Percentiles rank a stretch among this genome's conserved stretches.
Conservation (phyloP, 2,888 invertebrate genomes). For the Drosophila koepferae region DNA sequence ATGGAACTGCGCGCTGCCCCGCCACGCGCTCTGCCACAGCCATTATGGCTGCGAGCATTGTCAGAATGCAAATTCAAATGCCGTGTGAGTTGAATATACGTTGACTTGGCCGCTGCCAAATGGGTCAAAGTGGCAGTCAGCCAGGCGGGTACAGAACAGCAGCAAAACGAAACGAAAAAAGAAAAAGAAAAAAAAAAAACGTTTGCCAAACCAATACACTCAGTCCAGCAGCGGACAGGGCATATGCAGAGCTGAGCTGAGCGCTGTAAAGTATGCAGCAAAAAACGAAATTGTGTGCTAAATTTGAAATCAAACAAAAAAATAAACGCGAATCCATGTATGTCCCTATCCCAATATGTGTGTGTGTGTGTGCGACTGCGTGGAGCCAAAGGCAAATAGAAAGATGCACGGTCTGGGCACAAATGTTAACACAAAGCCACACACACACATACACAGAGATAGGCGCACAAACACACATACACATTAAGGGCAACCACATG, state of each 20-base stretch:
- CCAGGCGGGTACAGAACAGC: constrained; percentile 64
- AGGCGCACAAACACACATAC: constrained; percentile 8
- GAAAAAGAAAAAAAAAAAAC: constrained; percentile 29
- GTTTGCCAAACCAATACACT: constrained; percentile 72
- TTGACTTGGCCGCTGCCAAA: constrained; percentile 70
- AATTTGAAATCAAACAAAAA: constrained; percentile 76
- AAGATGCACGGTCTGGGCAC: constrained; percentile 60
- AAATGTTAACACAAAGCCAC: constrained; percentile 66
- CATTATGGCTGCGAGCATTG: constrained; percentile 13
- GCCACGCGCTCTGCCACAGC: not conserved
- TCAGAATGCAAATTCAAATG: constrained; percentile 61
- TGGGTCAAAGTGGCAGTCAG: constrained; percentile 81
- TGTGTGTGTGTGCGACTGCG: constrained; percentile 55
- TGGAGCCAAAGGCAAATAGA: constrained; percentile 78
- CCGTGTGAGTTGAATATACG: constrained; percentile 63
- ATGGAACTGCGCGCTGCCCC: not conserved
- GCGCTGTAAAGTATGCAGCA: constrained; percentile 58
- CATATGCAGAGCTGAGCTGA: constrained; percentile 24
- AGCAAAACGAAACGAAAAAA: not conserved
- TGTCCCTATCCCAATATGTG: not conserved
- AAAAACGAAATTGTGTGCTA: constrained; percentile 70
- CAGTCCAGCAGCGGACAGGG: constrained; percentile 7
- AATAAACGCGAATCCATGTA: constrained; percentile 57
- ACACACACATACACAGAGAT: constrained; percentile 3
- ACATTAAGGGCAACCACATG: constrained; percentile 54